A percentile compares a stretch with the other conserved stretches of the same genome.
Evolutionary conservation across 2,113 vertebrate species (phyloP).

Genomic region (Nibea albiflora): DNA sequence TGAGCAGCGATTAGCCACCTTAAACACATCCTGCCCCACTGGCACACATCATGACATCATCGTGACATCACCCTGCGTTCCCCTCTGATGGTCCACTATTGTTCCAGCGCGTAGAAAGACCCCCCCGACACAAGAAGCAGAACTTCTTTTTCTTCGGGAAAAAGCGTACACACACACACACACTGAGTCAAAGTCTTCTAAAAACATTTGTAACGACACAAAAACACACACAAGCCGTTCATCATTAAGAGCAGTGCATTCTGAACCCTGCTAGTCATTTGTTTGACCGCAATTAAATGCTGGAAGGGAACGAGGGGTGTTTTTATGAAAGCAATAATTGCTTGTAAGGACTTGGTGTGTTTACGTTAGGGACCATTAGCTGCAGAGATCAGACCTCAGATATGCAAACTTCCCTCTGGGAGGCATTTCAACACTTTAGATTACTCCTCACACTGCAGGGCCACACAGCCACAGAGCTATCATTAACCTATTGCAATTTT

Average conservation of each 20-base stretch:
- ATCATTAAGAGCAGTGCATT: slow-evolving; percentile 70
- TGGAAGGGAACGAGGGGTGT: slow-evolving; percentile 79
- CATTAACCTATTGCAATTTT: slow-evolving; percentile 61
- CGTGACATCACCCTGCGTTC: slow-evolving; percentile 69
- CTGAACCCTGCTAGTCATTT: slow-evolving; percentile 81
- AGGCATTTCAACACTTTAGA: slow-evolving; percentile 80
- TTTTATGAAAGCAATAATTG: slow-evolving; percentile 86
- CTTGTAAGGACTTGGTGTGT: slow-evolving; percentile 83
- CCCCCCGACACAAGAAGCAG: background rate
- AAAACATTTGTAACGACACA: slow-evolving; percentile 64
- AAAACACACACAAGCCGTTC: slow-evolving; percentile 59
- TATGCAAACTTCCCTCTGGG: slow-evolving; percentile 83
- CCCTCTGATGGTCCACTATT: slow-evolving; percentile 48
- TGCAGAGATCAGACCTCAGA: slow-evolving; percentile 83
- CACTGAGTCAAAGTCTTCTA: slow-evolving; percentile 48
- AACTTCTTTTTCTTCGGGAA: background rate
- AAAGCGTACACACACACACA: slow-evolving; percentile 10
- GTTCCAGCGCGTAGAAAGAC: slow-evolving; percentile 42
- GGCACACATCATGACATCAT: slow-evolving; percentile 64
- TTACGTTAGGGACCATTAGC: slow-evolving; percentile 85
- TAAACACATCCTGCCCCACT: slow-evolving; percentile 70
- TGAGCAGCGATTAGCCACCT: slow-evolving; percentile 66
- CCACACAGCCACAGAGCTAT: slow-evolving; percentile 65
- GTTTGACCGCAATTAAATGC: slow-evolving; percentile 84
- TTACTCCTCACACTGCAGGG: slow-evolving; percentile 60